phyloP scores from a whole-genome alignment of 2,888 invertebrate species.

The Callosobruchus maculatus region DNA sequence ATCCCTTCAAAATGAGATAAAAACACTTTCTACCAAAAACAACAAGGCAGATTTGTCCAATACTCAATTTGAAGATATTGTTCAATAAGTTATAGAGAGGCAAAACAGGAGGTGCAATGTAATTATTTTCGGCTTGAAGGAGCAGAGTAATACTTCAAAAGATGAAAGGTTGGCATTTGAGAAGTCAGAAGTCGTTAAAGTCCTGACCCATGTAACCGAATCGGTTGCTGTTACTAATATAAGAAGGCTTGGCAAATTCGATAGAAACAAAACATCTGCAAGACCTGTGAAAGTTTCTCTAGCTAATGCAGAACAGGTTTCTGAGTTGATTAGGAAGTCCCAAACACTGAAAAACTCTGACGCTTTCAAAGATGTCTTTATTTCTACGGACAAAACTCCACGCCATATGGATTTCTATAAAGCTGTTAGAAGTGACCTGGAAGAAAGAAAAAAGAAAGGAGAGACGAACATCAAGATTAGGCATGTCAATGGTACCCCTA shows the following conservation, averaged over 20 bases:
- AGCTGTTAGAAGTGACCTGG: too few species aligned
- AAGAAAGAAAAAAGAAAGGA: too few species aligned
- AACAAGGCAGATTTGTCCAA: too few species aligned
- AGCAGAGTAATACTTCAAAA: not conserved
- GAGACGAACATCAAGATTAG: too few species aligned
- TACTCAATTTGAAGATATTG: not conserved
- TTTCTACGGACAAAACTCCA: conserved; percentile 2
- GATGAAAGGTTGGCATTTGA: not conserved
- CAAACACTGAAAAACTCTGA: not conserved
- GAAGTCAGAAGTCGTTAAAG: too few species aligned
- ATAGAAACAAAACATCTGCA: too few species aligned
- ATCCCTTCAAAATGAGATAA: conserved; percentile 2
- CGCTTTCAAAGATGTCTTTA: not conserved
- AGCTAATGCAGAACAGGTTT: too few species aligned
- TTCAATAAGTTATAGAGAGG: not conserved
- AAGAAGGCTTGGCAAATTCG: too few species aligned
- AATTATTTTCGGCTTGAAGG: conserved; percentile 1
- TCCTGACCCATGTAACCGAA: not conserved
- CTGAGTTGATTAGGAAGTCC: conserved; percentile 1
- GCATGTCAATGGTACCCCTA: too few species aligned
- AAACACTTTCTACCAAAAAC: not conserved
- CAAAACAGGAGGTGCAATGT: not conserved
- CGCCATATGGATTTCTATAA: too few species aligned
- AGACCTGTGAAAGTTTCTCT: too few species aligned
- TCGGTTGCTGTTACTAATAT: too few species aligned